phyloP scores from a whole-genome alignment of 2,797 vertebrate species.

The Phrynocephalus guinanensis region DNA sequence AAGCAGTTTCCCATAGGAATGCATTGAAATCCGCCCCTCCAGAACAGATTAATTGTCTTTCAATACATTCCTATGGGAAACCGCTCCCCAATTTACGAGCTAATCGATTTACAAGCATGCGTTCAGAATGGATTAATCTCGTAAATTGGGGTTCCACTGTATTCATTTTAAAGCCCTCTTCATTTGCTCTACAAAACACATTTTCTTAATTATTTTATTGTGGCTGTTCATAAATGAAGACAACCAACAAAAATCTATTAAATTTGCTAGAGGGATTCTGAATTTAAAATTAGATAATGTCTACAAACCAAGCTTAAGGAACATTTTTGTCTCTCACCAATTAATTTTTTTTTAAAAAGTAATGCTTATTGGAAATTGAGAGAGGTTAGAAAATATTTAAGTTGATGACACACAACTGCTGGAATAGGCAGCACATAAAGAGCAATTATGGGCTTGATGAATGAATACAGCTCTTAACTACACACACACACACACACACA shows the following conservation, averaged over 20 bases:
- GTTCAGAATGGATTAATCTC: no score
- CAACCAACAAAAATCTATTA: constrained; percentile 34
- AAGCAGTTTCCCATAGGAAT: neutral
- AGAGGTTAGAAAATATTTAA: constrained; percentile 39
- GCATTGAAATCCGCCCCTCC: neutral
- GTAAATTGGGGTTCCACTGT: neutral
- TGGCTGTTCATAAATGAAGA: constrained; percentile 25
- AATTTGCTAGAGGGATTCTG: constrained; percentile 8
- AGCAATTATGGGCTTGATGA: constrained; percentile 20
- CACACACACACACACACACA: neutral
- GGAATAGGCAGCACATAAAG: constrained; percentile 16
- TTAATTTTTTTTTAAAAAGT: neutral
- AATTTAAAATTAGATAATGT: constrained; percentile 21
- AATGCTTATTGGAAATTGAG: constrained; percentile 19
- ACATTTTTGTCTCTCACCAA: neutral
- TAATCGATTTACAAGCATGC: no score
- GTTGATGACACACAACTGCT: neutral
- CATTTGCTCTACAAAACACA: neutral
- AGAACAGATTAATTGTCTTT: no score
- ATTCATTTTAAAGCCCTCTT: neutral
- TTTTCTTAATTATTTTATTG: constrained; percentile 32
- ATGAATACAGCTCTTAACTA: constrained; percentile 20
- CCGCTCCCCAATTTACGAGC: no score
- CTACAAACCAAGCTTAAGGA: constrained; percentile 14
- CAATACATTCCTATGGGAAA: no score